Percentiles rank a stretch among this genome's conserved stretches.
Conservation (phyloP, 2,888 invertebrate genomes). For the Drosophila recens region DNA sequence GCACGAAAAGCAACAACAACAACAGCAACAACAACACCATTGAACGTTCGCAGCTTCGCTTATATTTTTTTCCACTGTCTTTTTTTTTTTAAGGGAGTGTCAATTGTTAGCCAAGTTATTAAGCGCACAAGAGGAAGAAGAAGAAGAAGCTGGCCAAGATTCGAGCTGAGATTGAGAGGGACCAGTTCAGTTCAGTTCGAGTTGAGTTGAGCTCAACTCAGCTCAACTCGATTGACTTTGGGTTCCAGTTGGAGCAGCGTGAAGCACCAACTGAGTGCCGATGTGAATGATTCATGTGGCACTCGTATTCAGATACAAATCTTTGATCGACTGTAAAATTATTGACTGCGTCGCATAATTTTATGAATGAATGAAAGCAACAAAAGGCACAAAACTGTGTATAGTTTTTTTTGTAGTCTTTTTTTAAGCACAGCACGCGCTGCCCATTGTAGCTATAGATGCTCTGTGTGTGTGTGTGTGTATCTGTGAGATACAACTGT, state of each 20-base stretch:
- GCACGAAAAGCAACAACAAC: slow-evolving; percentile 50
- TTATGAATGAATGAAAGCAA: slow-evolving; percentile 69
- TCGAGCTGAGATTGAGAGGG: slow-evolving; percentile 44
- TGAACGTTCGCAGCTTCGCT: slow-evolving; percentile 49
- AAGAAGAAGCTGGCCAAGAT: slow-evolving; percentile 42
- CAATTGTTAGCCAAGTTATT: slow-evolving; percentile 82
- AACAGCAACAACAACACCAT: slow-evolving; percentile 40
- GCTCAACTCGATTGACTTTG: slow-evolving; percentile 1
- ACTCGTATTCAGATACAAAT: slow-evolving; percentile 75
- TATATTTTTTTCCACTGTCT: slow-evolving; percentile 21
- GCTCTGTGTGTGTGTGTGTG: neutral
- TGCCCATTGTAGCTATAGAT: slow-evolving; percentile 34
- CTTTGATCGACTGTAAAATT: slow-evolving; percentile 81
- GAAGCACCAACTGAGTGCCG: slow-evolving; percentile 17
- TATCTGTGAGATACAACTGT: slow-evolving; percentile 15
- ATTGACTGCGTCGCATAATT: slow-evolving; percentile 77
- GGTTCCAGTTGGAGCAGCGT: slow-evolving; percentile 3
- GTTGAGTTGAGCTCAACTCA: slow-evolving; percentile 10
- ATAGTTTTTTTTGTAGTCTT: neutral
- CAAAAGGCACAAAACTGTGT: slow-evolving; percentile 32
- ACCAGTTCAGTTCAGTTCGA: slow-evolving; percentile 44
- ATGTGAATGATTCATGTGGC: slow-evolving; percentile 66
- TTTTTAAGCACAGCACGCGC: slow-evolving; percentile 68
- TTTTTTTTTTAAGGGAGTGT: slow-evolving; percentile 81
- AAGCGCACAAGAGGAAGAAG: slow-evolving; percentile 56